Evolutionary conservation across 2,888 invertebrate species (phyloP), one percentile per base, ranked within the genome.

Genomic region (Pyrocoelia pectoralis): DNA sequence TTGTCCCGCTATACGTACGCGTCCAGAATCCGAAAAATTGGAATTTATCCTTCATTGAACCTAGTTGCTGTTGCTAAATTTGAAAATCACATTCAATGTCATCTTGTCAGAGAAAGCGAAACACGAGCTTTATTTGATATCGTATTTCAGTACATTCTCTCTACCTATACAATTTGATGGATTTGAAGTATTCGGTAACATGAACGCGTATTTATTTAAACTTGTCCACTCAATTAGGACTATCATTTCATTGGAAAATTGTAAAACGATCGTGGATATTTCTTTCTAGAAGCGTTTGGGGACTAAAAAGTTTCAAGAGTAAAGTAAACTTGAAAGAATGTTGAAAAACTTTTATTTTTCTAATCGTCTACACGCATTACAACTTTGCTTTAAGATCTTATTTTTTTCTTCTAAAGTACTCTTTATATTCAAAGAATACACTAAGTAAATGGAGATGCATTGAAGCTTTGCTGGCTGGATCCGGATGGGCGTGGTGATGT

Each of bases 401-500:
- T 58, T 14, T 52, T 13, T 41, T 29, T 52, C 40, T n/a, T 43
- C 50, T 10, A 33, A 52, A 52, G 43, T 14, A 58, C 51, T 43
- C 51, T 58, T 59, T 59, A 19, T 28, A 28, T 57, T 57, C n/a
- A 41, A 43, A 17, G 29, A 18, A 33, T 24, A 52, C 40, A 46
- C 53, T 54, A 53, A 60, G 55, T 60, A 56, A 60, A 64, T 60
- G 48, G 64, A 56, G 52, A 64, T 64, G 64, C 64, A 59, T 58
- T 50, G 55, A 57, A 57, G 57, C 56, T 57, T 46, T 62, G 57
- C 56, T 57, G 49, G 62, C 49, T 38, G 54, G 63, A 60, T 64
- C 56, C 56, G 62, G 65, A 66, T 77, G 72, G 77, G 77, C 77
- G 77, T 76, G 77, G 77, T 70, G 64, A 73, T 72, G 79, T 77